Evolutionary conservation across 2,888 invertebrate genomes (phyloP).

Genomic region (Eupithecia subumbrata): DNA sequence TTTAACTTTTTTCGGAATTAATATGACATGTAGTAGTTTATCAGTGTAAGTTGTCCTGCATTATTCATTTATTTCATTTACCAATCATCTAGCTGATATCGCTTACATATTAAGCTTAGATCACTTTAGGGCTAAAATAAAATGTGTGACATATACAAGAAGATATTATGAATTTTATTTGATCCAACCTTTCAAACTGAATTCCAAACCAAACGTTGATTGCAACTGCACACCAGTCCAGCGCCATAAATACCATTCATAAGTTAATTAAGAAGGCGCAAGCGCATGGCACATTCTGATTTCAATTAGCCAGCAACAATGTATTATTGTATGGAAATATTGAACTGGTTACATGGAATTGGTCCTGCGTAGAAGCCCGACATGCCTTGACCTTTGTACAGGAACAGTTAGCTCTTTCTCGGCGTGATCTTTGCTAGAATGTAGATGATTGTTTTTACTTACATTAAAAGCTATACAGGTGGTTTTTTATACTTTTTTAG

Average conservation of each 20-base stretch:
- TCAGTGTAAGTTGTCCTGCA: no score
- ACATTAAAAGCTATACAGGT: not conserved
- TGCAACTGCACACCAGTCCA: not conserved
- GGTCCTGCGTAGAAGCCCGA: constrained; percentile 57
- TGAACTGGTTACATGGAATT: constrained; percentile 71
- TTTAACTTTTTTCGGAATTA: not conserved
- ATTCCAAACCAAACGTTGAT: not conserved
- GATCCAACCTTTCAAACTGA: not conserved
- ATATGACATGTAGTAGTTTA: not conserved
- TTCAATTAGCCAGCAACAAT: constrained; percentile 76
- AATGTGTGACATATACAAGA: not conserved
- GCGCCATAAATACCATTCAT: constrained; percentile 42
- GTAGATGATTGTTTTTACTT: not conserved
- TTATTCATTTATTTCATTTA: not conserved
- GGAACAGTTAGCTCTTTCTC: constrained; percentile 43
- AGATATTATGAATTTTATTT: not conserved
- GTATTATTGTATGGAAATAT: constrained; percentile 80
- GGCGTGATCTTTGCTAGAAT: constrained; percentile 42
- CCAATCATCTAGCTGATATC: not conserved
- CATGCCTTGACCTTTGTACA: constrained; percentile 68
- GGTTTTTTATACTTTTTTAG: no score
- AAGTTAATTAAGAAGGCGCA: constrained; percentile 44
- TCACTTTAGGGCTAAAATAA: not conserved
- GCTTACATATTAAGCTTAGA: not conserved
- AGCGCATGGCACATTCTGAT: constrained; percentile 55